These are phyloP conservation scores for Leptinotarsa tumamoca DNA, from an alignment of 2,888 invertebrate genomes.

Conservation along the genomic window DNA sequence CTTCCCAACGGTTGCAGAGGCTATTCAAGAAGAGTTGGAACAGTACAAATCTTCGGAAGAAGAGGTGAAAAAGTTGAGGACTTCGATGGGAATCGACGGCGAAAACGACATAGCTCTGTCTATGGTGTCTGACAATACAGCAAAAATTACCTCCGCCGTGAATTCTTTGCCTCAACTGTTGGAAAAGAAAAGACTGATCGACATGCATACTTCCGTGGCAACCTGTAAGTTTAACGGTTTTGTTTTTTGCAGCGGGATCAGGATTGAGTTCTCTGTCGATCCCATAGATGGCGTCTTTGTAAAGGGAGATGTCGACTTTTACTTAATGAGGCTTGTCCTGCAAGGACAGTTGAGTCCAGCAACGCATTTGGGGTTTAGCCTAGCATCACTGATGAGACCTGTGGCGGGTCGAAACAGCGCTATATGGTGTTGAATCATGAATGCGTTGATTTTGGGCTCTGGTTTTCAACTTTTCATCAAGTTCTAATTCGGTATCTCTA, in stretches of 20 bases:
- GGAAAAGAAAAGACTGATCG: constrained; percentile 96
- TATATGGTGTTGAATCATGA: too few relatives aligned
- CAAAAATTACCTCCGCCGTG: constrained; percentile 93
- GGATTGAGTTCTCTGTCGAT: background rate
- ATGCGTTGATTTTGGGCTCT: too few relatives aligned
- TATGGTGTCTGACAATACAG: constrained; percentile 92
- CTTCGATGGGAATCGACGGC: constrained; percentile 92
- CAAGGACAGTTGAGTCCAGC: too few relatives aligned
- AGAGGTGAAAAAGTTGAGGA: constrained; percentile 94
- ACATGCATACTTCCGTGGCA: constrained; percentile 98
- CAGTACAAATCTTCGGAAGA: constrained; percentile 92
- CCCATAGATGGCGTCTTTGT: background rate
- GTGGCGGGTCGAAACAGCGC: too few relatives aligned
- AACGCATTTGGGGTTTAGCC: too few relatives aligned
- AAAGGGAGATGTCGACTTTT: too few relatives aligned
- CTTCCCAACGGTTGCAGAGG: constrained; percentile 95
- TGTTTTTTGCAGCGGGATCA: background rate
- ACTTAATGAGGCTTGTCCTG: too few relatives aligned
- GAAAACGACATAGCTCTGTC: constrained; percentile 88
- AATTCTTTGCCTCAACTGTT: constrained; percentile 95
- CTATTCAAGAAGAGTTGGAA: constrained; percentile 98
- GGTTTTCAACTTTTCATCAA: too few relatives aligned
- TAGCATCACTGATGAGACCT: too few relatives aligned
- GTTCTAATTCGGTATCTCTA: too few relatives aligned
- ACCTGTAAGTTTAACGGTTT: constrained; percentile 73